phyloP scores from a whole-genome alignment of 1,140 invertebrate species.

The Odontomachus brunneus region DNA sequence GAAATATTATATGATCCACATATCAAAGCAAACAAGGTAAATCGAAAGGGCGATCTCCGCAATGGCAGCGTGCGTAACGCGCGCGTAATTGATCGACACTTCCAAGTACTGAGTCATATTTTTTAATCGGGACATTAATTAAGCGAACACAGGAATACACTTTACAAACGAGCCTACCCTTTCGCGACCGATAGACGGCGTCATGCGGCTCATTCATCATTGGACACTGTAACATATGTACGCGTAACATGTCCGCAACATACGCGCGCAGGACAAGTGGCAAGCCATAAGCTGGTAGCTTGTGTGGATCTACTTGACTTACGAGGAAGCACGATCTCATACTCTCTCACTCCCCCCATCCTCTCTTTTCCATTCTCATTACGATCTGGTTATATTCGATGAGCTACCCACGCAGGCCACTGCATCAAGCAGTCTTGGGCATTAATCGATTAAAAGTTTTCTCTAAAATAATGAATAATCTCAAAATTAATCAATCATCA shows the following conservation, averaged over 20 bases:
- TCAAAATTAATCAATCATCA: too few relatives aligned
- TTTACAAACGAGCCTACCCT: slow-evolving; percentile 29
- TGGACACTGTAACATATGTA: too few relatives aligned
- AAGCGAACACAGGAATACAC: slow-evolving; percentile 18
- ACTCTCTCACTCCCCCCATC: too few relatives aligned
- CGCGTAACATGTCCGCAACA: too few relatives aligned
- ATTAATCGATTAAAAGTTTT: too few relatives aligned
- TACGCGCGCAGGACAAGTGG: not conserved
- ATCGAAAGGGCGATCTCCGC: not conserved
- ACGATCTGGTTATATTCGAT: slow-evolving; percentile 6
- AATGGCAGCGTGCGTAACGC: not conserved
- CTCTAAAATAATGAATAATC: too few relatives aligned
- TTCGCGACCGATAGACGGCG: slow-evolving; percentile 8
- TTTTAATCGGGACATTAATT: slow-evolving; percentile 39
- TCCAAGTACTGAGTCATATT: not conserved
- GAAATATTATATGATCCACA: not conserved
- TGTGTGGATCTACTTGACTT: not conserved
- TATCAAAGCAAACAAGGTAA: not conserved
- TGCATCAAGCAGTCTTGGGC: too few relatives aligned
- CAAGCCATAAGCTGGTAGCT: not conserved
- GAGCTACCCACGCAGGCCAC: not conserved
- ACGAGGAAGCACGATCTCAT: not conserved
- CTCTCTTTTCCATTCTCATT: not conserved
- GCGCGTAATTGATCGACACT: slow-evolving; percentile 8
- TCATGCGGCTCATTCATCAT: slow-evolving; percentile 44